Evolutionary conservation across 2,113 vertebrate species (phyloP).

Genomic region (Pardalotus punctatus): DNA sequence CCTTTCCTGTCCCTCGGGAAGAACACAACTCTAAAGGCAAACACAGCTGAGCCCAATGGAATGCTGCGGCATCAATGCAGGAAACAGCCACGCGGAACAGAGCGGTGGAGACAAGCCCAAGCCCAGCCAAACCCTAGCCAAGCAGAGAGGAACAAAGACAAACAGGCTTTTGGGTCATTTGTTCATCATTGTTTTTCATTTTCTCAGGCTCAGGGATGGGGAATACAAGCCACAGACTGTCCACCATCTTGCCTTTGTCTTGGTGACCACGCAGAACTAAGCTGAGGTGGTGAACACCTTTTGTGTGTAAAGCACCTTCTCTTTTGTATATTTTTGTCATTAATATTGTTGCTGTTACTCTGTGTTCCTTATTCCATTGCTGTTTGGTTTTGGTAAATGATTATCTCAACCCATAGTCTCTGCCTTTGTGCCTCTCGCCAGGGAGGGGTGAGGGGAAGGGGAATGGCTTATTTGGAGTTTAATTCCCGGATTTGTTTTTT

Average conservation of each 20-base stretch:
- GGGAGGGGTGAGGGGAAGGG: neutral
- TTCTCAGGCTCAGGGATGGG: neutral
- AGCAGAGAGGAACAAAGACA: neutral
- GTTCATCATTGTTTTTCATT: neutral
- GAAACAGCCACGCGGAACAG: neutral
- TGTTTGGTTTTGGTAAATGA: neutral
- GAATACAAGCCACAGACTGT: fast-evolving
- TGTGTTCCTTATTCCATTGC: neutral
- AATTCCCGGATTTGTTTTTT: neutral
- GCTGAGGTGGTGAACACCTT: fast-evolving
- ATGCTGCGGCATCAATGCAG: neutral
- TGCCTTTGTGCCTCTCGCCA: neutral
- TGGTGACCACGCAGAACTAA: neutral
- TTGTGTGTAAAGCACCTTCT: neutral
- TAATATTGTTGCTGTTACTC: neutral
- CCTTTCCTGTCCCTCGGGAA: neutral
- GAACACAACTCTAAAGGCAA: neutral
- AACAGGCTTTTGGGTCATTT: neutral
- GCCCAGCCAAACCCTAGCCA: fast-evolving
- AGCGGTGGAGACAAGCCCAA: neutral
- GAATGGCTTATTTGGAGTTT: neutral
- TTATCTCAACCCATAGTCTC: neutral
- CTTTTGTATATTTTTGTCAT: neutral
- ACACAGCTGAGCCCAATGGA: neutral
- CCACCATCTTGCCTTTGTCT: neutral